phyloP scores from a whole-genome alignment of 2,113 vertebrate species.

The Rhagologus leucostigma region DNA sequence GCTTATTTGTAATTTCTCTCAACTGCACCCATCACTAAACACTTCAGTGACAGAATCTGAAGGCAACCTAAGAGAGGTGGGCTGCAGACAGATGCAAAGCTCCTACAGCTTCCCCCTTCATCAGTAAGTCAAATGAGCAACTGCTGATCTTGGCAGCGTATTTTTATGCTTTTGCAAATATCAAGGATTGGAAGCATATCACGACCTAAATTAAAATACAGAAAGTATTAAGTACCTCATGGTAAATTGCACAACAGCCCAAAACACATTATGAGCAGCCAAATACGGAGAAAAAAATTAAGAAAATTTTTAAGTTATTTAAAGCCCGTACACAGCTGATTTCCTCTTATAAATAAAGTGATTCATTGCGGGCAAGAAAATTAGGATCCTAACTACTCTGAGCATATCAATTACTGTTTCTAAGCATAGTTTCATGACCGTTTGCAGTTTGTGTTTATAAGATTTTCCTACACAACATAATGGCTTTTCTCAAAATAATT shows the following conservation, averaged over 20 bases:
- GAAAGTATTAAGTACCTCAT: neutral
- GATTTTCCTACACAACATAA: neutral
- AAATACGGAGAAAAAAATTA: rapidly evolving
- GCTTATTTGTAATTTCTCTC: neutral
- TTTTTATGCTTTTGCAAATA: neutral
- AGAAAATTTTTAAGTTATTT: rapidly evolving
- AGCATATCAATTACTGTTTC: neutral
- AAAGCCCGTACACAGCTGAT: neutral
- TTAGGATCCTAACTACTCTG: neutral
- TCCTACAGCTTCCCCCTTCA: neutral
- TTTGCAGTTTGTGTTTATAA: neutral
- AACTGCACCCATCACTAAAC: neutral
- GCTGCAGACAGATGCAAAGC: neutral
- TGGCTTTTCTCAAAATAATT: neutral
- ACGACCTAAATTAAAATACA: neutral
- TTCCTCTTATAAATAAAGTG: neutral
- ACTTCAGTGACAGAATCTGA: neutral
- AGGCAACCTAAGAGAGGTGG: neutral
- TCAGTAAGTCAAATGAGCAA: neutral
- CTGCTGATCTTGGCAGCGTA: neutral
- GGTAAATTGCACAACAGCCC: neutral
- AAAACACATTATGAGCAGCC: neutral
- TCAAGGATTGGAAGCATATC: neutral
- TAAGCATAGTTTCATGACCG: neutral
- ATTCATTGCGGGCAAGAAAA: neutral